Conservation (phyloP, 2,797 vertebrate genomes). For the Gambusia yucatana region DNA sequence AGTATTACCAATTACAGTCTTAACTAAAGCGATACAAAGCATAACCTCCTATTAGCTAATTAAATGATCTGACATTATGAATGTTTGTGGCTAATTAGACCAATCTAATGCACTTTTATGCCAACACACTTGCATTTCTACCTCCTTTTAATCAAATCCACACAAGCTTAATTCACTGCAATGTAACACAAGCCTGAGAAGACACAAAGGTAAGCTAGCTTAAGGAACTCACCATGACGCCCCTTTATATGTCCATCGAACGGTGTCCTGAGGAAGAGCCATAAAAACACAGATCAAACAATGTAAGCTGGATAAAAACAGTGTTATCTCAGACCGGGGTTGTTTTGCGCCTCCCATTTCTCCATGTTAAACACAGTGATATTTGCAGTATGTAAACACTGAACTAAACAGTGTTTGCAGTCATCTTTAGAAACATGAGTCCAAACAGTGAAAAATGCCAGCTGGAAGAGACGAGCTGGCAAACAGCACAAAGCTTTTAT, state of each 20-base stretch:
- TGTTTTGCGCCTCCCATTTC: not conserved
- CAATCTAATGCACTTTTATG: not conserved
- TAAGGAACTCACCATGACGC: slow-evolving; percentile 72
- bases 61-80: not conserved
- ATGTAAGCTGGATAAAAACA: not conserved
- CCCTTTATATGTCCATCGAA: slow-evolving; percentile 85
- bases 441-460: not conserved
- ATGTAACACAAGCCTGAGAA: not conserved
- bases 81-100: not conserved
- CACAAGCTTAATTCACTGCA: not conserved
- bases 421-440: not conserved
- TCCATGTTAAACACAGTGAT: slow-evolving; percentile 2
- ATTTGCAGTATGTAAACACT: slow-evolving; percentile 33
- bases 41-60: not conserved
- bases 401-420: slow-evolving; percentile 5
- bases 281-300: slow-evolving; percentile 31
- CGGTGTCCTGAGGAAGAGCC: slow-evolving; percentile 72
- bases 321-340: not conserved
- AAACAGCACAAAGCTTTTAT: not conserved
- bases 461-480: not conserved
- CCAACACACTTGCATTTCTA: not conserved
- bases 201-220: not conserved
- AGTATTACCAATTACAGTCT: not conserved
- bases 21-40: not conserved
- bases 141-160: not conserved